These are phyloP conservation scores for Andrena cerasifolii DNA, from an alignment of 1,140 invertebrate species.

Conservation along the genomic window DNA sequence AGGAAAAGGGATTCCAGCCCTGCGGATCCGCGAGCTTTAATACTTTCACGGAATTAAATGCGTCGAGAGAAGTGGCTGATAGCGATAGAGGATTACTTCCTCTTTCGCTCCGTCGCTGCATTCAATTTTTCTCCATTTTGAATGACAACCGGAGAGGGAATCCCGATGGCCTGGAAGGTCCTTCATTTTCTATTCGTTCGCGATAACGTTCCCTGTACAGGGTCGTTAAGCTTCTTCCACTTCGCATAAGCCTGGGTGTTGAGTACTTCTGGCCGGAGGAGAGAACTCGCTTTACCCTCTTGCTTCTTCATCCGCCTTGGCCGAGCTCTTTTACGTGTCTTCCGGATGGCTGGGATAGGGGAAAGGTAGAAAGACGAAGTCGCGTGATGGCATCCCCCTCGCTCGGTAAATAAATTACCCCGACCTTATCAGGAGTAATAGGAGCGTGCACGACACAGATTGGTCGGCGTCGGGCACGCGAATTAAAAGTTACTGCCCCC, in stretches of 20 bases:
- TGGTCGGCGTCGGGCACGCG: conserved; percentile 80
- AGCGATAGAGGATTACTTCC: too few relatives aligned
- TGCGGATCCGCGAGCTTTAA: background rate
- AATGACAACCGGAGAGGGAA: too few relatives aligned
- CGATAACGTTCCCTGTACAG: background rate
- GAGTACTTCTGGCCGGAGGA: background rate
- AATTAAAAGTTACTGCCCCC: conserved; percentile 80
- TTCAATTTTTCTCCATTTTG: too few relatives aligned
- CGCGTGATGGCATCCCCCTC: conserved; percentile 80
- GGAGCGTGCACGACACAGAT: conserved; percentile 81
- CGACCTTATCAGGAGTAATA: conserved; percentile 81
- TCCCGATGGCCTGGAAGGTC: too few relatives aligned
- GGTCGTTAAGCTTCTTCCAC: conserved; percentile 35
- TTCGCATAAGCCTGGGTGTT: conserved; percentile 13
- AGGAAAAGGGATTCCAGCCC: too few relatives aligned
- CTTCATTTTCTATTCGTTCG: background rate
- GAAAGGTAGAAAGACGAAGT: conserved; percentile 65
- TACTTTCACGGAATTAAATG: too few relatives aligned
- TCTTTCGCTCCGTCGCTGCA: too few relatives aligned
- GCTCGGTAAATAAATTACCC: conserved; percentile 81
- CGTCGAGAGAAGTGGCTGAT: too few relatives aligned
- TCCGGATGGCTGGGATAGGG: conserved; percentile 41
- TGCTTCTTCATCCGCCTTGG: background rate
- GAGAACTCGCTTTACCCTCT: background rate
- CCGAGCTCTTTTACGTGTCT: conserved; percentile 2